Percentiles rank a stretch among this genome's conserved stretches.
Evolutionary conservation across 1,140 invertebrate genomes (phyloP).

Genomic region (Drosophila dunni): DNA sequence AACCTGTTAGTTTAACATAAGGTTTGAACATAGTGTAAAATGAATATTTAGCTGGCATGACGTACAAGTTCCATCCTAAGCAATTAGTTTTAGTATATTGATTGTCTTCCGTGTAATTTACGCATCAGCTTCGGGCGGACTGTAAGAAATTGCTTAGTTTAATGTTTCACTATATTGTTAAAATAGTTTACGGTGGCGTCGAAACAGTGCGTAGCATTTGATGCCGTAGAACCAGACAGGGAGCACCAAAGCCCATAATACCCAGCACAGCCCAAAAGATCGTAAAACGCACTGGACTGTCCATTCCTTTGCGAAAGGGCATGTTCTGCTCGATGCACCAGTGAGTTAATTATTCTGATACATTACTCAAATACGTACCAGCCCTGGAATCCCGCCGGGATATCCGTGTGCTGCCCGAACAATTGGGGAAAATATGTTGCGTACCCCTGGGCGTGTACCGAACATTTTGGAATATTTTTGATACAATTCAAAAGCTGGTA

Average conservation of each 20-base stretch:
- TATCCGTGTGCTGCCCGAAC: slow-evolving; percentile 43
- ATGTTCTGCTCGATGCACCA: slow-evolving; percentile 47
- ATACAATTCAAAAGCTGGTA: background rate
- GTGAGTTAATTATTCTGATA: background rate
- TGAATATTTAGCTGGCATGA: background rate
- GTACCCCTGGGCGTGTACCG: slow-evolving; percentile 23
- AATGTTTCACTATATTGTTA: background rate
- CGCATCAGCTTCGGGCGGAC: slow-evolving; percentile 8
- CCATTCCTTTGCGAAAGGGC: slow-evolving; percentile 53
- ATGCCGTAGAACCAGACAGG: slow-evolving; percentile 61
- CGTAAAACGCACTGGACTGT: slow-evolving; percentile 62
- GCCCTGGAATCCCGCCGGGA: slow-evolving; percentile 52
- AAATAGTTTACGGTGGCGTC: slow-evolving; percentile 32
- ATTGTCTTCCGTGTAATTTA: background rate
- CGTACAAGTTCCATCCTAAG: no score
- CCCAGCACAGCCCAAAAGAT: slow-evolving; percentile 46
- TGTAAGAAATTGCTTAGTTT: background rate
- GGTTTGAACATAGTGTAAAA: background rate
- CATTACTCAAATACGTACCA: slow-evolving; percentile 31
- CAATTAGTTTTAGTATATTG: background rate
- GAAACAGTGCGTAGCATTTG: slow-evolving; percentile 55
- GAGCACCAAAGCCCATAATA: slow-evolving; percentile 58
- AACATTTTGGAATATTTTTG: slow-evolving; percentile 32
- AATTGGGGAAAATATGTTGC: slow-evolving; percentile 24
- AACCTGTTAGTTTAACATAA: background rate